phyloP scores from a whole-genome alignment of 2,797 vertebrate genomes.

The Pipistrellus kuhlii region DNA sequence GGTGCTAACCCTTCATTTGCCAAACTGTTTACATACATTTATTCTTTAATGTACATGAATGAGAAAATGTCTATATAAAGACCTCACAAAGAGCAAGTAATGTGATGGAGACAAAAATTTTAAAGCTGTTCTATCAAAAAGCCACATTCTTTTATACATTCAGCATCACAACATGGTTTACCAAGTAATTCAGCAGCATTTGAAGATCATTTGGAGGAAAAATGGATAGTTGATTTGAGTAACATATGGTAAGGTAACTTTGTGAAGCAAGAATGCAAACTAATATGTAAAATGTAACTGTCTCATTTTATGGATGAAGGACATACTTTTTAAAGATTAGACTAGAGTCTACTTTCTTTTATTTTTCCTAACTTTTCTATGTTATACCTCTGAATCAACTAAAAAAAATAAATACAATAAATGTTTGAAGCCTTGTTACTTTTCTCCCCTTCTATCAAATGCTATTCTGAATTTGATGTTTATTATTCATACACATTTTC shows the following conservation, averaged over 20 bases:
- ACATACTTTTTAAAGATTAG: neutral
- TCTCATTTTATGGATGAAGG: neutral
- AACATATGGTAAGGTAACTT: neutral
- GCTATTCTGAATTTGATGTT: neutral
- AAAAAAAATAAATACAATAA: neutral
- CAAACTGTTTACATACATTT: neutral
- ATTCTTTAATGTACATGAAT: neutral
- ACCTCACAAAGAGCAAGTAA: neutral
- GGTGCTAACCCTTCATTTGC: neutral
- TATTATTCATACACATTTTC: neutral
- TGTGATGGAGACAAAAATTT: neutral
- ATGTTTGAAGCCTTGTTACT: neutral
- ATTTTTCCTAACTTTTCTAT: constrained; percentile 27
- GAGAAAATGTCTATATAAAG: neutral
- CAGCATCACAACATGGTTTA: neutral
- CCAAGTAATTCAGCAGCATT: neutral
- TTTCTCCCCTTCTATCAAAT: neutral
- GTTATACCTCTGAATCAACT: neutral
- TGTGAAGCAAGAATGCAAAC: neutral
- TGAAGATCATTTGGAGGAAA: neutral
- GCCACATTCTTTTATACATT: neutral
- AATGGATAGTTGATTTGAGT: neutral
- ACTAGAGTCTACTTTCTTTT: neutral
- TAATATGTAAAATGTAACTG: neutral
- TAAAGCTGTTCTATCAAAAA: neutral